Conservation (phyloP, 2,113 vertebrate species). For the Eolophus roseicapilla region DNA sequence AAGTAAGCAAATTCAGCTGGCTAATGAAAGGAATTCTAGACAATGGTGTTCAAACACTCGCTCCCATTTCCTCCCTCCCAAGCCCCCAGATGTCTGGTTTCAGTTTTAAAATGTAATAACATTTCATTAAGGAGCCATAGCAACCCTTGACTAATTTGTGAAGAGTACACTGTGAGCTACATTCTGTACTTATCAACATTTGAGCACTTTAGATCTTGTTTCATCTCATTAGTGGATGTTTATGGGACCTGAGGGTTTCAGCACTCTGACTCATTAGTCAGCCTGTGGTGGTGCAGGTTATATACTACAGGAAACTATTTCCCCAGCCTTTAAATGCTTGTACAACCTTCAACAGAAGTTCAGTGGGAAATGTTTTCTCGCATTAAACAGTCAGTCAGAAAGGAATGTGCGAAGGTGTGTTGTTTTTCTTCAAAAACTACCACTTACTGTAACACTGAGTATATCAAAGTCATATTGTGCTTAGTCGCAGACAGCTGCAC, state of each 20-base stretch:
- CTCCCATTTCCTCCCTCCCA: background rate
- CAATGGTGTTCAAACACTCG: slow-evolving; percentile 50
- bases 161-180: slow-evolving; percentile 41
- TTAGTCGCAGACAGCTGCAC: background rate
- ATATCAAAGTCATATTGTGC: background rate
- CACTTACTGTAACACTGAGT: background rate
- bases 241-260: slow-evolving; percentile 56
- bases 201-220: slow-evolving; percentile 38
- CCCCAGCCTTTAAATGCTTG: background rate
- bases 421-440: background rate
- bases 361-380: background rate
- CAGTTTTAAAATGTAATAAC: slow-evolving; percentile 57
- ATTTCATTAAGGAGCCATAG: slow-evolving; percentile 64
- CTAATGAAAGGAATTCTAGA: slow-evolving; percentile 59
- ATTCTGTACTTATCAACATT: slow-evolving; percentile 47
- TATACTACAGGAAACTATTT: background rate
- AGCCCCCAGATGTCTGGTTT: slow-evolving; percentile 43
- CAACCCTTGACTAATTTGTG: slow-evolving; percentile 55
- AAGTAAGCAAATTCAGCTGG: slow-evolving; percentile 64
- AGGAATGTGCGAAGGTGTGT: background rate
- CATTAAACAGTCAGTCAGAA: background rate
- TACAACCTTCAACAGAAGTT: background rate
- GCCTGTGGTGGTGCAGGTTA: background rate
- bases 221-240: slow-evolving; percentile 46
- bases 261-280: slow-evolving; percentile 34